phyloP scores from a whole-genome alignment of 2,113 vertebrate genomes.

The Lichenostomus cassidix region DNA sequence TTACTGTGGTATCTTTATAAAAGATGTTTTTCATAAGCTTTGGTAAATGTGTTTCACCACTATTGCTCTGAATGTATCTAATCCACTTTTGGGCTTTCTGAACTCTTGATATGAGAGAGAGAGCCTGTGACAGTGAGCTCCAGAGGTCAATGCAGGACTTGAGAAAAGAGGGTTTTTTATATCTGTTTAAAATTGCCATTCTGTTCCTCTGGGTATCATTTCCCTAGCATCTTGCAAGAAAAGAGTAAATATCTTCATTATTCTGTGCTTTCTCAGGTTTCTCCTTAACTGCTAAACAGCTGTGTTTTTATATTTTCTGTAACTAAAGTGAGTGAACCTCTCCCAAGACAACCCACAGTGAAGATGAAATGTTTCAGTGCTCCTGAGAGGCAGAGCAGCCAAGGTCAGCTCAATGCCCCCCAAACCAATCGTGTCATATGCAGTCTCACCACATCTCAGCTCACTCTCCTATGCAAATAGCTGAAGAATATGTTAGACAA shows the following conservation, averaged over 20 bases:
- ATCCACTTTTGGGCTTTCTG: not conserved
- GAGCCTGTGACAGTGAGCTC: not conserved
- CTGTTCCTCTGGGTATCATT: constrained; percentile 23
- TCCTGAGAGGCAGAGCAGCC: constrained; percentile 20
- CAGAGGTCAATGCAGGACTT: constrained; percentile 3
- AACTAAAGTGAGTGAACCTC: constrained; percentile 33
- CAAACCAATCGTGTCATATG: not conserved
- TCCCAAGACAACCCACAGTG: not conserved
- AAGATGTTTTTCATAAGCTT: constrained; percentile 26
- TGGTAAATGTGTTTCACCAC: not conserved
- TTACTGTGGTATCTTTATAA: not conserved
- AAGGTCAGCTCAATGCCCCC: constrained; percentile 32
- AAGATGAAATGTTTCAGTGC: not conserved
- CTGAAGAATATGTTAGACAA: constrained; percentile 7
- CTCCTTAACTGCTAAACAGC: constrained; percentile 49
- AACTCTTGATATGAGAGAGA: not conserved
- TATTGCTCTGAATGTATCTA: not conserved
- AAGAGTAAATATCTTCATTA: constrained; percentile 59
- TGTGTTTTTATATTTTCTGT: constrained; percentile 50
- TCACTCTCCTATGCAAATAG: not conserved
- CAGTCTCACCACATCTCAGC: not conserved
- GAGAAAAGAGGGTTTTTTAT: not conserved
- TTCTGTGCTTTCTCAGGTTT: constrained; percentile 31
- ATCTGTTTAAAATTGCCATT: constrained; percentile 2
- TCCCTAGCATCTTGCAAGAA: constrained; percentile 6